Percentiles rank a stretch among this genome's conserved stretches.
Conservation (phyloP, 2,888 invertebrate genomes). For the Eledona agricola region DNA sequence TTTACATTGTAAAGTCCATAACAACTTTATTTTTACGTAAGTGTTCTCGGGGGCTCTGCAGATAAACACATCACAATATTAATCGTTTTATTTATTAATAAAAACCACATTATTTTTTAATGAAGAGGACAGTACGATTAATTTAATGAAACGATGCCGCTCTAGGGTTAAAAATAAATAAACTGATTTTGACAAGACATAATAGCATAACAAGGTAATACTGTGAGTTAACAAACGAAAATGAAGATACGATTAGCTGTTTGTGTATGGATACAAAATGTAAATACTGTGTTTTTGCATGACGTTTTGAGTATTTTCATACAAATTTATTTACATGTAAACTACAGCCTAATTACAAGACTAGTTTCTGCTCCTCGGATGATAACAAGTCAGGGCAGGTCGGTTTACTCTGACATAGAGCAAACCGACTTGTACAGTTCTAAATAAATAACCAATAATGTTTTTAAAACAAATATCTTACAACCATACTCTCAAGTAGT, state of each 20-base stretch:
- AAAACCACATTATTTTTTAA: too few relatives aligned
- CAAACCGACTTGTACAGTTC: conserved; percentile 43
- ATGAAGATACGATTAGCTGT: neutral
- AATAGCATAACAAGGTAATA: too few relatives aligned
- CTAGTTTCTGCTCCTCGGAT: conserved; percentile 56
- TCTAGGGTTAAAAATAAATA: too few relatives aligned
- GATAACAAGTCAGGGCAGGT: conserved; percentile 46
- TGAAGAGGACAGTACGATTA: too few relatives aligned
- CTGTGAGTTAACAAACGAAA: conserved; percentile 2
- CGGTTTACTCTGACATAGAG: conserved; percentile 43
- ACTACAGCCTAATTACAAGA: conserved; percentile 58
- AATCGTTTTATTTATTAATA: too few relatives aligned
- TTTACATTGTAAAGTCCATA: too few relatives aligned
- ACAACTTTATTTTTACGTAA: too few relatives aligned
- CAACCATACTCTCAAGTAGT: conserved; percentile 51
- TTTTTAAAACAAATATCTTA: conserved; percentile 50
- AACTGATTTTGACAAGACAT: too few relatives aligned
- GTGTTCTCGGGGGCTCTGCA: too few relatives aligned
- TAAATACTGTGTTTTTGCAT: conserved; percentile 12
- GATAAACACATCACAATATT: too few relatives aligned
- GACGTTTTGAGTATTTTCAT: conserved; percentile 45
- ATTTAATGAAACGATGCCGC: too few relatives aligned
- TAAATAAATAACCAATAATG: conserved; percentile 49
- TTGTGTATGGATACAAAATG: conserved; percentile 1
- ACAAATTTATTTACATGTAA: conserved; percentile 54